Evolutionary conservation across 2,888 invertebrate species (phyloP).

Genomic region (Lithosia quadra): DNA sequence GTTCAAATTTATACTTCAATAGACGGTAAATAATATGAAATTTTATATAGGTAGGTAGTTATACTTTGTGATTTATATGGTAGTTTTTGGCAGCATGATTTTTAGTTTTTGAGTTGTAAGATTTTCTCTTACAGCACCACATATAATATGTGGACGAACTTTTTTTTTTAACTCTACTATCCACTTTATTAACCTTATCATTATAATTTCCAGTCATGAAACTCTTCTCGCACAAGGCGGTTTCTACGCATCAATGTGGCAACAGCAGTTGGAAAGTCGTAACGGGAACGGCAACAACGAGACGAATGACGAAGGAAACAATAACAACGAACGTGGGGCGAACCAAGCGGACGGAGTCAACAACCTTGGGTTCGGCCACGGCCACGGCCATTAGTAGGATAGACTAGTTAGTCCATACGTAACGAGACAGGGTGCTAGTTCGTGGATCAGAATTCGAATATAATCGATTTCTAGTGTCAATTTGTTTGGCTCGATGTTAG

Average conservation of each 20-base stretch:
- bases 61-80: no score
- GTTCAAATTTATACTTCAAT: no score
- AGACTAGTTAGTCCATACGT: slow-evolving; percentile 30
- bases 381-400: slow-evolving; percentile 43
- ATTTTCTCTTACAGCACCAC: no score
- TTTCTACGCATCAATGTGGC: slow-evolving; percentile 97
- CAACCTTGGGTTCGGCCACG: slow-evolving; percentile 59
- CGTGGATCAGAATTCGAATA: slow-evolving; percentile 54
- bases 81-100: no score
- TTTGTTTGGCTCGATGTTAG: slow-evolving; percentile 43
- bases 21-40: no score
- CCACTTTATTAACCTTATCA: background rate
- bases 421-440: slow-evolving; percentile 53
- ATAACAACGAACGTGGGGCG: slow-evolving; percentile 44
- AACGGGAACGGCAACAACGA: slow-evolving; percentile 60
- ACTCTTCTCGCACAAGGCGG: slow-evolving; percentile 90
- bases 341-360: slow-evolving; percentile 48
- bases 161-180: no score
- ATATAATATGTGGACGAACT: no score
- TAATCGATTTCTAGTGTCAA: slow-evolving; percentile 47
- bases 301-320: slow-evolving; percentile 43
- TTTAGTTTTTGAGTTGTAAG: no score
- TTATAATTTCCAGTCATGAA: slow-evolving; percentile 89
- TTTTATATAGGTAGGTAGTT: no score
- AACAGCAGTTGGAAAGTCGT: slow-evolving; percentile 91